Evolutionary conservation across 2,113 vertebrate species (phyloP).

Genomic region (Callipepla californica): DNA sequence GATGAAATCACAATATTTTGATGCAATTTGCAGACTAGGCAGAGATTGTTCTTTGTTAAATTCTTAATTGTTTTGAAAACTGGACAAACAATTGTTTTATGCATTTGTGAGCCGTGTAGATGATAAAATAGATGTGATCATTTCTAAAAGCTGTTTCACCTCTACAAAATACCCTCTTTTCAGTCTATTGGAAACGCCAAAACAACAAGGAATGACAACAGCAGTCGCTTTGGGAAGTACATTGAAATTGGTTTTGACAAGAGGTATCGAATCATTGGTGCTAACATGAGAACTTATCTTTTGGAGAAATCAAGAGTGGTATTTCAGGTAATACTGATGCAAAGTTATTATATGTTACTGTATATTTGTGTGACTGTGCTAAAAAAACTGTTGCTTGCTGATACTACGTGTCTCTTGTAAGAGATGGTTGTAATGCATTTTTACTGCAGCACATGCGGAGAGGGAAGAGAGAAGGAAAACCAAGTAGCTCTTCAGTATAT

Average conservation of each 20-base stretch:
- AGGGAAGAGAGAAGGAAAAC: neutral
- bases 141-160: slow-evolving; percentile 17
- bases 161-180: neutral
- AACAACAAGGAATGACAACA: slow-evolving; percentile 98
- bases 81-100: neutral
- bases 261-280: slow-evolving; percentile 92
- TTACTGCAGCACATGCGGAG: neutral
- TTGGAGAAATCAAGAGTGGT: slow-evolving; percentile 97
- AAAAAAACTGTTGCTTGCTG: neutral
- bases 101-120: neutral
- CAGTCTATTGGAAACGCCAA: slow-evolving; percentile 99
- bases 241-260: slow-evolving; percentile 98
- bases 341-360: neutral
- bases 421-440: neutral
- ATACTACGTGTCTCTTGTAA: neutral
- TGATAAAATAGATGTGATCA: neutral
- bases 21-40: neutral
- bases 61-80: neutral
- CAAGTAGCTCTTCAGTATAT: neutral
- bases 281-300: slow-evolving; percentile 99
- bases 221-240: slow-evolving; percentile 98
- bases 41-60: neutral
- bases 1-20: neutral
- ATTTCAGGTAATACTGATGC: slow-evolving; percentile 88
- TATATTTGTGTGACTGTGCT: neutral